A percentile compares a stretch with the other conserved stretches of the same genome.
phyloP scores from a whole-genome alignment of 1,140 invertebrate genomes.

The Eurosta solidaginis region DNA sequence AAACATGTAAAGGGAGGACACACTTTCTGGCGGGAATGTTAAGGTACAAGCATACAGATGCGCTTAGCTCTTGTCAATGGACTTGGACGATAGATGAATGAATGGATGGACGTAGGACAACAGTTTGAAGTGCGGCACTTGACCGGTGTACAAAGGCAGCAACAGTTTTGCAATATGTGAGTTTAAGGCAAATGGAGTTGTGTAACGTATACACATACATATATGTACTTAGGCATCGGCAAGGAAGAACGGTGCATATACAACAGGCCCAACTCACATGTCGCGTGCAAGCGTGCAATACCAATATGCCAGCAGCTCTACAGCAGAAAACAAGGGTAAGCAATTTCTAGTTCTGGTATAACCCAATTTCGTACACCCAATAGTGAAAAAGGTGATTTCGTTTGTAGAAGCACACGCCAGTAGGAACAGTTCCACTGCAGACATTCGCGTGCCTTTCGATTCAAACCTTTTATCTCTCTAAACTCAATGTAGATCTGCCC shows the following conservation, averaged over 20 bases:
- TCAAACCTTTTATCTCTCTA: too few species aligned
- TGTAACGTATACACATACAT: too few species aligned
- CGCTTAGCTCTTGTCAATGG: constrained; percentile 17
- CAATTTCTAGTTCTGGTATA: too few species aligned
- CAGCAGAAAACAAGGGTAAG: neutral
- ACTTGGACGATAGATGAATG: constrained; percentile 1
- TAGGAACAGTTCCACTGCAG: too few species aligned
- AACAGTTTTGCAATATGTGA: neutral
- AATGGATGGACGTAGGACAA: constrained; percentile 16
- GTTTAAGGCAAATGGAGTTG: neutral
- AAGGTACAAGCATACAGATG: neutral
- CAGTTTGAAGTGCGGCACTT: constrained; percentile 10
- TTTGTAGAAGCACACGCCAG: too few species aligned
- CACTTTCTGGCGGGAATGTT: neutral
- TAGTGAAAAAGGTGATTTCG: too few species aligned
- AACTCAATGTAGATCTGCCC: too few species aligned
- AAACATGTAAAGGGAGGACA: constrained; percentile 12
- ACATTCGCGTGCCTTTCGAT: too few species aligned
- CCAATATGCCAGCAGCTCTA: neutral
- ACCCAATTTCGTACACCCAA: too few species aligned
- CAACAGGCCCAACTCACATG: neutral
- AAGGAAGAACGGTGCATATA: neutral
- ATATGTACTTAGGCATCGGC: neutral
- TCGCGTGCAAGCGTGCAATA: constrained; percentile 13
- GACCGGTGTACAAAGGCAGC: constrained; percentile 9